phyloP scores from a whole-genome alignment of 2,888 invertebrate species.

The Harpalus rufipes region DNA sequence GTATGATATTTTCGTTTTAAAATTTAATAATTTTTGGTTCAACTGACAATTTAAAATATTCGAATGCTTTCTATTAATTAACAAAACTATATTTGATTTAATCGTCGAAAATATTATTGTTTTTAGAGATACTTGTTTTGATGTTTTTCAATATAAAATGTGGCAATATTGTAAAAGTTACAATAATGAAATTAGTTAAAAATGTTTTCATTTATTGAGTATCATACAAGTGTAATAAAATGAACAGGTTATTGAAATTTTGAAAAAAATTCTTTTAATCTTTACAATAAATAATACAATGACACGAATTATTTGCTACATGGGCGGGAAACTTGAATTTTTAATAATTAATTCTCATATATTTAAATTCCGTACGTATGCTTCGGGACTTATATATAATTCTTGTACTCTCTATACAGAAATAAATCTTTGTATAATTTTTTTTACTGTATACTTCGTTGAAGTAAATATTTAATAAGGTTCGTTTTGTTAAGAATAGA shows the following conservation, averaged over 20 bases:
- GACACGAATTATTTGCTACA: not conserved
- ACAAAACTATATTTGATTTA: constrained; percentile 4
- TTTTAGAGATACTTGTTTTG: not conserved
- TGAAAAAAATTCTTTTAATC: not conserved
- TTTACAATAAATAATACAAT: not conserved
- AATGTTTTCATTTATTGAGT: not conserved
- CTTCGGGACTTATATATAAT: no score
- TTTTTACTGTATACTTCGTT: no score
- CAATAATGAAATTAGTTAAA: not conserved
- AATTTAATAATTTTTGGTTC: constrained; percentile 7
- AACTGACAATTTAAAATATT: constrained; percentile 4
- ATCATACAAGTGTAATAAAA: not conserved
- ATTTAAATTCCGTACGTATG: no score
- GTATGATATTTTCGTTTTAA: not conserved
- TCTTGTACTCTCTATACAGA: no score
- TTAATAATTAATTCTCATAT: no score
- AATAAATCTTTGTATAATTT: no score
- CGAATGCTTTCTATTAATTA: not conserved
- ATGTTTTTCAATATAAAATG: not conserved
- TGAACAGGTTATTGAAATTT: not conserved
- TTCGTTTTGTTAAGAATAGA: no score
- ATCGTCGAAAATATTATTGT: not conserved
- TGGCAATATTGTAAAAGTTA: not conserved
- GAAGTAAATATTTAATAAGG: no score
- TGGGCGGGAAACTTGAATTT: no score